Evolutionary conservation across 2,888 invertebrate species (phyloP), one percentile per base, ranked within the genome.

Genomic region (Orchesellides sinensis): DNA sequence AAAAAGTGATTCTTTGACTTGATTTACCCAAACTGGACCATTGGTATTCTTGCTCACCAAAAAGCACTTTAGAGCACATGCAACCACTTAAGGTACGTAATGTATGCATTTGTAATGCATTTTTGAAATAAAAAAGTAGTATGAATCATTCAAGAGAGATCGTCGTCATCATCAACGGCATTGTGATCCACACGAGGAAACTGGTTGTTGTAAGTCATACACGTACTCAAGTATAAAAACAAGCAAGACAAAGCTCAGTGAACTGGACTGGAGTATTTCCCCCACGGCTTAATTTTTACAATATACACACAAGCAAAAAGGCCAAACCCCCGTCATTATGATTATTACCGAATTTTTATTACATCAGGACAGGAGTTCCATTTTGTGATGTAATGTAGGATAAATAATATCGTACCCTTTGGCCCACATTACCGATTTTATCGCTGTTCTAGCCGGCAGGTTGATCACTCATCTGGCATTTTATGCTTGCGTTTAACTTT

Each of bases 401-500:
- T 35, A 49, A 52, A 52, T 29, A 69, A 29, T 54, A 27, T 54
- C 21, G 23, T 69, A 49, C 54, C 69, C 54, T 69, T 69, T 69
- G 47, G 69, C 32, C 69, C 69, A 69, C 81, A 85, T 85, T 85
- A 79, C 73, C 66, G 80, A 85, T 85, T 85, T 85, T 83, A 85
- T 85, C 83, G 75, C 61, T 63, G 54, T 49, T 32, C 69, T 69
- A 21, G 68, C 78, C 66, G 72, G 83, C 83, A 85, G 85, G 85
- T 85, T 83, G 78, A 69, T 47, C 69, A 69, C 54, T 68, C 45
- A 66, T 45, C 47, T 63, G 40, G 10, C 40, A 40, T 40, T 21
- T 52, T 2, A 17, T 52, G 52, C 52, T 35, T 52, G 17, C 52
- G 2, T 2, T 40, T n/a, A n/a, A n/a, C n/a, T n/a, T n/a, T n/a